Base-by-base conservation (phyloP, 2,113 vertebrate genomes). In the Passer domesticus region DNA sequence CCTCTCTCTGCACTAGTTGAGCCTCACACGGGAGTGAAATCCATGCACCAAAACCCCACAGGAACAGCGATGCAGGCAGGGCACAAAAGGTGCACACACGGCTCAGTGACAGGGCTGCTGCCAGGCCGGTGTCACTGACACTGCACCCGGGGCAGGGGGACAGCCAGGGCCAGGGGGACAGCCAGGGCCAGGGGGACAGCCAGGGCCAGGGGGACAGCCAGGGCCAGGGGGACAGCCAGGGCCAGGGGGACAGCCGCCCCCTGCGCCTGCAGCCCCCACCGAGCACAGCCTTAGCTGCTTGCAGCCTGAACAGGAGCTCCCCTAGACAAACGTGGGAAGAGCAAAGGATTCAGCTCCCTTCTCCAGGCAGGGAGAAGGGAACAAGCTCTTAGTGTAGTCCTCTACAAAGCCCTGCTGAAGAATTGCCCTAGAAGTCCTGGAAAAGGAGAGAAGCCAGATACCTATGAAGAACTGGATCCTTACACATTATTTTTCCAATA, bases 61-160 rank as follows among this genome's bases (percentile, higher is more conserved):
- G 7, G 20, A 49, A 10, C 0, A 62, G 58, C 0, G 0, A 13
- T 16, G 50, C n/a, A 37, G 28, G 31, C 7, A 10, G 3, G 11
- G 55, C 39, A 43, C 14, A 8, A 13, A 10, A 30, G 49, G 55
- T 22, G 31, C 24, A 28, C 58, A 20, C 46, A 3, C 7, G 2
- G 9, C 72, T n/a, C 37, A 30, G 79, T 11, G 2, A 1, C 12
- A 2, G 25, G 43, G 14, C 70, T 52, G 86, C 68, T 74, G 83
- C 73, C 23, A 77, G 62, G 75, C 70, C 9, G 11, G 33, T 41
- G 62, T 25, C 72, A 67, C 52, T 58, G 56, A 39, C 47, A 2
- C 41, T 6, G 66, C 47, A 7, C 23, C 55, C 15, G 13, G 77
- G 25, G 35, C 75, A 52, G 1, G 15, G 47, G 60, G 35, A 37